phyloP scores from a whole-genome alignment of 2,797 vertebrate genomes.

The Rachycentron canadum region DNA sequence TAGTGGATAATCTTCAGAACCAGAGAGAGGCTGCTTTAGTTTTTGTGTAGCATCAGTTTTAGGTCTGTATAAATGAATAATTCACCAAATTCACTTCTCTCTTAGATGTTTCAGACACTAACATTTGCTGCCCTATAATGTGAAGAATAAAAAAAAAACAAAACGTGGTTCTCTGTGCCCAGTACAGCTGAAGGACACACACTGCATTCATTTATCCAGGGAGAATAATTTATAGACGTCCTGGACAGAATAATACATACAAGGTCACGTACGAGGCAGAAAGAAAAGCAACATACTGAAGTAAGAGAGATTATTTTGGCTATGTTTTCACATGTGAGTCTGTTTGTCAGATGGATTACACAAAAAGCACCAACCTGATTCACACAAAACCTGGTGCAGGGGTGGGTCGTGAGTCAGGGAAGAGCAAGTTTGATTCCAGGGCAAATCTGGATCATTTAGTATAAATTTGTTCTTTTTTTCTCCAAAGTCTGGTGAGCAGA shows the following conservation, averaged over 20 bases:
- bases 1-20: slow-evolving; percentile 17
- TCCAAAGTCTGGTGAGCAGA: too few relatives aligned
- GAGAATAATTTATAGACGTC: neutral
- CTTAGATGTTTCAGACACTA: neutral
- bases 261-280: neutral
- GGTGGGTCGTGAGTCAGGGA: too few relatives aligned
- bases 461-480: too few relatives aligned
- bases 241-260: neutral
- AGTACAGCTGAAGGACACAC: slow-evolving; percentile 10
- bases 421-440: too few relatives aligned
- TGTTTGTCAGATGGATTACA: too few relatives aligned
- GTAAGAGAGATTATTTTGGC: too few relatives aligned
- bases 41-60: slow-evolving; percentile 14
- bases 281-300: neutral
- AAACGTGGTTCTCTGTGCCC: neutral
- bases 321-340: too few relatives aligned
- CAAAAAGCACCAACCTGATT: too few relatives aligned
- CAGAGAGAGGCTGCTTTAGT: neutral
- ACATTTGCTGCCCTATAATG: neutral
- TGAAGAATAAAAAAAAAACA: slow-evolving; percentile 3
- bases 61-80: neutral
- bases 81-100: neutral
- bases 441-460: too few relatives aligned
- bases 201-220: neutral
- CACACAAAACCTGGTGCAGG: too few relatives aligned